These are phyloP conservation scores for Daboia siamensis DNA, from an alignment of 2,113 vertebrate genomes.

Conservation along the genomic window DNA sequence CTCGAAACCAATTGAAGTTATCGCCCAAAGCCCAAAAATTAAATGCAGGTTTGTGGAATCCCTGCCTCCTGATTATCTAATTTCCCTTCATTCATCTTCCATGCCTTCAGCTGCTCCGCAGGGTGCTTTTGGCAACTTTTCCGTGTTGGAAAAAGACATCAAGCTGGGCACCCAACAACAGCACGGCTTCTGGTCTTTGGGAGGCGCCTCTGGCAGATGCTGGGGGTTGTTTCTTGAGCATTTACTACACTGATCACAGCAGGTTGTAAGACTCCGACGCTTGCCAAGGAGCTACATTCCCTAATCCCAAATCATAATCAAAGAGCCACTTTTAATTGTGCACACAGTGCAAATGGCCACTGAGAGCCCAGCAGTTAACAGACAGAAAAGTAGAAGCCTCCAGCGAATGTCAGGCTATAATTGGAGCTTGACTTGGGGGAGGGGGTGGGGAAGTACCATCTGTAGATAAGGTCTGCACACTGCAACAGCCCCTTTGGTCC, in stretches of 20 bases:
- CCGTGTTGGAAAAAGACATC: rapidly evolving
- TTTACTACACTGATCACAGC: constrained; percentile 11
- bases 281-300: background rate
- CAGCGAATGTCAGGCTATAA: constrained; percentile 27
- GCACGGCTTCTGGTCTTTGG: background rate
- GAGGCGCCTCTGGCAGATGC: background rate
- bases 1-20: background rate
- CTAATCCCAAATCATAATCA: constrained; percentile 21
- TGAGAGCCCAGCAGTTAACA: constrained; percentile 21
- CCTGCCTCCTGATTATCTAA: background rate
- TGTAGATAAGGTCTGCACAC: background rate
- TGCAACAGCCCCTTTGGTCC: background rate
- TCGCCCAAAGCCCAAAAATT: background rate
- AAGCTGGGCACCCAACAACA: background rate
- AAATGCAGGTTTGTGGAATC: background rate
- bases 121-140: background rate
- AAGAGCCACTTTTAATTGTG: background rate
- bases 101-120: background rate
- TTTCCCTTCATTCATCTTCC: background rate
- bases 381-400: background rate
- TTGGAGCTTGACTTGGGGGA: constrained; percentile 16
- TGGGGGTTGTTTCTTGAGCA: background rate
- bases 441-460: background rate
- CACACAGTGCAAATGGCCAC: background rate
- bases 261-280: background rate